Conservation (phyloP, 1,140 invertebrate species). For the Caenorhabditis brenneri region DNA sequence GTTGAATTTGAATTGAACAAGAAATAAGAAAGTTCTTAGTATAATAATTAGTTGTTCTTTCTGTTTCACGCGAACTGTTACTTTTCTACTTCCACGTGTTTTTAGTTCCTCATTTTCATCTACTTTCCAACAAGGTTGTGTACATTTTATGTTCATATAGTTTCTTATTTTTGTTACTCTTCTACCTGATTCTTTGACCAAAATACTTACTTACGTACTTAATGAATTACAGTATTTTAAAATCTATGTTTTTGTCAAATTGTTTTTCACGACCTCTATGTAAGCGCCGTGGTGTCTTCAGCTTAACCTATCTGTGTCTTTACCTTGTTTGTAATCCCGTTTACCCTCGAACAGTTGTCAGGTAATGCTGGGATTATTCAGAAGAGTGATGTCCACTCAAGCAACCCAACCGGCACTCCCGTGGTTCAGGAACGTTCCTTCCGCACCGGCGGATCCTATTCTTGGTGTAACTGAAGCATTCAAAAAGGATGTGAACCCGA, state of each 20-base stretch:
- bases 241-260: not conserved
- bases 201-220: not conserved
- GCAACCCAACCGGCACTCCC: not conserved
- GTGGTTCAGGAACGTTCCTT: slow-evolving; percentile 77
- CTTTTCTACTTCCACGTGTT: too few species aligned
- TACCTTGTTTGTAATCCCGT: not conserved
- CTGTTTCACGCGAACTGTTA: too few species aligned
- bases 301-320: not conserved
- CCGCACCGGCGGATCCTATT: slow-evolving; percentile 99
- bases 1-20: not conserved
- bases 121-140: not conserved
- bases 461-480: slow-evolving; percentile 96
- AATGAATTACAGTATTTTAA: not conserved
- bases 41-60: too few species aligned
- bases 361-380: slow-evolving; percentile 12
- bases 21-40: too few species aligned
- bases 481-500: slow-evolving; percentile 87
- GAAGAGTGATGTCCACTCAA: not conserved
- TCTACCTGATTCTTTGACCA: not conserved
- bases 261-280: not conserved
- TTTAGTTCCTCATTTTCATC: not conserved
- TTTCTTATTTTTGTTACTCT: not conserved
- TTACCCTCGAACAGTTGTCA: not conserved
- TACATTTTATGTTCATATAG: not conserved
- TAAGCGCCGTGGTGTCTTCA: slow-evolving; percentile 14